Conservation (phyloP, 2,113 vertebrate genomes). For the Edolisoma coerulescens region DNA sequence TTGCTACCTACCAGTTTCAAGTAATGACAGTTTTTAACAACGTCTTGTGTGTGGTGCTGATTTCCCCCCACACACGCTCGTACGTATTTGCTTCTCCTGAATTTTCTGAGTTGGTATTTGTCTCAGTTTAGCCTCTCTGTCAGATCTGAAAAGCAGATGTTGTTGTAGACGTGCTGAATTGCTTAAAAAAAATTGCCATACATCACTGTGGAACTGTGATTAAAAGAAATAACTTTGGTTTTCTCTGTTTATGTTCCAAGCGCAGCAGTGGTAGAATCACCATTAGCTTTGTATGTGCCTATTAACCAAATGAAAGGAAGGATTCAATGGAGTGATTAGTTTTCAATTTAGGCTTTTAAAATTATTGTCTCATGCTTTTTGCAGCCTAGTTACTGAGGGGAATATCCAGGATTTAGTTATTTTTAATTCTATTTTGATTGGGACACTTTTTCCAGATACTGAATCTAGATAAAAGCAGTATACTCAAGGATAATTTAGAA, state of each 20-base stretch:
- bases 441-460: not conserved
- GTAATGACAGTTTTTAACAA: not conserved
- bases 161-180: not conserved
- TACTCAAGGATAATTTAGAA: not conserved
- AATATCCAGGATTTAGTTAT: constrained; percentile 37
- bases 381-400: not conserved
- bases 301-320: constrained; percentile 41
- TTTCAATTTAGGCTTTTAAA: constrained; percentile 53
- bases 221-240: constrained; percentile 19
- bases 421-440: constrained; percentile 31
- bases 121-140: not conserved
- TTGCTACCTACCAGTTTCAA: not conserved
- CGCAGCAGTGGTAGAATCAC: not conserved
- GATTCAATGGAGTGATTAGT: constrained; percentile 47
- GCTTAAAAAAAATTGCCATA: not conserved
- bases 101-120: not conserved
- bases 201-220: not conserved
- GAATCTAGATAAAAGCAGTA: constrained; percentile 16
- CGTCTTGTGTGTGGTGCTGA: not conserved
- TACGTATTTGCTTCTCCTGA: not conserved
- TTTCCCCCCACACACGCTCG: fast-evolving
- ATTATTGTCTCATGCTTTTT: constrained; percentile 28
- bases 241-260: constrained; percentile 2
- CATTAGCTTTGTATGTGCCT: not conserved
- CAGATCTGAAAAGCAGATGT: constrained; percentile 5